These are phyloP conservation scores for Pammene fasciana DNA, from an alignment of 2,888 invertebrate genomes.

Conservation along the genomic window DNA sequence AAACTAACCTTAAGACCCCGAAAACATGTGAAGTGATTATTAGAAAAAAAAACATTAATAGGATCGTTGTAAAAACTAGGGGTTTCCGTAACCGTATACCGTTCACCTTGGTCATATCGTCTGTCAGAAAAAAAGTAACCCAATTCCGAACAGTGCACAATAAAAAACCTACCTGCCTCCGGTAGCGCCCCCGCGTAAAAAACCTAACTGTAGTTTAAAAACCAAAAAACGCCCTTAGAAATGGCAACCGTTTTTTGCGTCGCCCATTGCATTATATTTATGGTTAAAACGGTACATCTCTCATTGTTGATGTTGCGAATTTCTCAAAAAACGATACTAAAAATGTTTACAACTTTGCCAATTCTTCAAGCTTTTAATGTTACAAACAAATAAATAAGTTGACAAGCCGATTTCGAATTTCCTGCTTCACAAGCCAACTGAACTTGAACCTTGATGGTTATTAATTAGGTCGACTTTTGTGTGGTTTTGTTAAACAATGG, in stretches of 20 bases:
- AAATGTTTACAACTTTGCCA: constrained; percentile 33
- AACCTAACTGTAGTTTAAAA: constrained; percentile 59
- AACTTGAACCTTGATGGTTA: constrained; percentile 48
- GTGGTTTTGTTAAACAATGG: constrained; percentile 60
- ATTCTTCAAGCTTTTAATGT: constrained; percentile 23
- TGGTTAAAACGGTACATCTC: constrained; percentile 27
- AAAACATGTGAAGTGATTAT: constrained; percentile 69
- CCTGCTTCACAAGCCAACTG: constrained; percentile 55
- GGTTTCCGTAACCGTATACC: constrained; percentile 81
- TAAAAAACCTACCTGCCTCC: constrained; percentile 77
- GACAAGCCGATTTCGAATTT: constrained; percentile 47
- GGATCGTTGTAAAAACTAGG: constrained; percentile 72
- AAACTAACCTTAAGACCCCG: constrained; percentile 24
- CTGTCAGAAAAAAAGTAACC: constrained; percentile 73
- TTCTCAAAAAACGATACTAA: constrained; percentile 13
- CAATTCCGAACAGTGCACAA: constrained; percentile 69
- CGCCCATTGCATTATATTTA: constrained; percentile 42
- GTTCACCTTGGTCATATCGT: constrained; percentile 76
- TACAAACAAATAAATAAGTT: constrained; percentile 28
- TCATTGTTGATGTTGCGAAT: constrained; percentile 21
- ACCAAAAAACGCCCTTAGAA: constrained; percentile 45
- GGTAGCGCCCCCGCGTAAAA: constrained; percentile 67
- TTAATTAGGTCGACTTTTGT: constrained; percentile 47
- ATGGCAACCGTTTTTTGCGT: constrained; percentile 60
- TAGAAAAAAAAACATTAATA: constrained; percentile 69